These are phyloP conservation scores for Nannoperca obscura DNA, from an alignment of 2,797 vertebrate genomes.

Conservation along the genomic window DNA sequence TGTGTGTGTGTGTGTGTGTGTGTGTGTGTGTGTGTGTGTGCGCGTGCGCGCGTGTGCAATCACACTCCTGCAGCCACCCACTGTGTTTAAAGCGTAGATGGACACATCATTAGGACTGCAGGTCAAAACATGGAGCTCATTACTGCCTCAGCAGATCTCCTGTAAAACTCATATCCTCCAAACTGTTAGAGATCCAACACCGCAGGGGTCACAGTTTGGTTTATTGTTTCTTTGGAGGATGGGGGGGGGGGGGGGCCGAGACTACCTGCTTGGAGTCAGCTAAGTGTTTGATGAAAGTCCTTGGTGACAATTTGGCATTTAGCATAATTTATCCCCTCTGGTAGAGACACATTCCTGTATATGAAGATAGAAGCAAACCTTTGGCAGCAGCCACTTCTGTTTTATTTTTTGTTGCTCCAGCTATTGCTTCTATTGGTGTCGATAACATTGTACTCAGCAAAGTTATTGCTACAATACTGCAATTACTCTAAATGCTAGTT, in stretches of 20 bases:
- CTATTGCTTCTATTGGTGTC: neutral
- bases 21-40: conserved; percentile 24
- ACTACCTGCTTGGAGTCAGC: neutral
- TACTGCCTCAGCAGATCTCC: conserved; percentile 41
- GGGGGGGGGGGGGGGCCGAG: neutral
- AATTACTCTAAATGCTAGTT: neutral
- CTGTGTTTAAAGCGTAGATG: conserved; percentile 39
- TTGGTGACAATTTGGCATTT: neutral
- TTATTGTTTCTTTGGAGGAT: neutral
- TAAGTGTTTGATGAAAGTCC: neutral
- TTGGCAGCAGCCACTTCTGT: neutral
- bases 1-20: conserved; percentile 25
- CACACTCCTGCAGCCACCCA: conserved; percentile 13
- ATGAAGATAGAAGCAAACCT: neutral
- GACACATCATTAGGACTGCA: conserved; percentile 52
- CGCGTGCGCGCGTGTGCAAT: conserved; percentile 19
- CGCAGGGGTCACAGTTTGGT: neutral
- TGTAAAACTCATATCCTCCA: conserved; percentile 9
- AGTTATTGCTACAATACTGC: neutral
- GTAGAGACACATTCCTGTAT: neutral
- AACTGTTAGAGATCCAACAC: conserved; percentile 19
- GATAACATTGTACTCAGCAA: neutral
- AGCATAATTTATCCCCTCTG: neutral
- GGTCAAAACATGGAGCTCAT: conserved; percentile 56
- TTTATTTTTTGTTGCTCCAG: neutral